Evolutionary conservation across 2,888 invertebrate genomes (phyloP).

Genomic region (Eustalomyia histrio): DNA sequence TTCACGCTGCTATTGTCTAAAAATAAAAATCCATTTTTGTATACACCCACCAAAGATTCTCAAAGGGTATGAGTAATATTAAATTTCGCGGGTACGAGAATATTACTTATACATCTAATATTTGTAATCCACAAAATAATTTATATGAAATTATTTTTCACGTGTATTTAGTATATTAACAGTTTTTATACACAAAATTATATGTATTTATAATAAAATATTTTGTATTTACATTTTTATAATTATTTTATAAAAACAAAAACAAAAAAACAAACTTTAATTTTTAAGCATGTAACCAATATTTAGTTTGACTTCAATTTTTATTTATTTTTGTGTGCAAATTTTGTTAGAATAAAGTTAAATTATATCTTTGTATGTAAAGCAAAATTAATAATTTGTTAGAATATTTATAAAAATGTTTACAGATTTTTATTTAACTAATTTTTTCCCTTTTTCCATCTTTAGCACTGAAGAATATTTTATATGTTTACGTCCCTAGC

Average conservation of each 20-base stretch:
- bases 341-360: background rate
- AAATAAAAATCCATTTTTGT: background rate
- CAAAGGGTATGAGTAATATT: conserved; percentile 25
- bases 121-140: background rate
- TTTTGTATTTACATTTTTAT: background rate
- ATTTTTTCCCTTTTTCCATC: conserved; percentile 32
- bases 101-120: conserved; percentile 19
- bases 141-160: background rate
- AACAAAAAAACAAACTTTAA: background rate
- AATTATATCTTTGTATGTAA: background rate
- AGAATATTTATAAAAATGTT: background rate
- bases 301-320: background rate
- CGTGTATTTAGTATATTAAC: too few relatives aligned
- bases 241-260: background rate
- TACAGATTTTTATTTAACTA: background rate
- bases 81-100: conserved; percentile 8
- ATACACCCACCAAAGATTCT: conserved; percentile 2
- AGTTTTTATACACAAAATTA: background rate
- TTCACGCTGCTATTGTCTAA: conserved; percentile 15
- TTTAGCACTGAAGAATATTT: conserved; percentile 77
- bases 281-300: background rate
- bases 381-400: background rate
- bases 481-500: conserved; percentile 75
- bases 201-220: background rate
- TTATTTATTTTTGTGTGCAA: background rate